A percentile compares a stretch with the other conserved stretches of the same genome.
Evolutionary conservation across 2,113 vertebrate genomes (phyloP).

Genomic region (Vidua chalybeata): DNA sequence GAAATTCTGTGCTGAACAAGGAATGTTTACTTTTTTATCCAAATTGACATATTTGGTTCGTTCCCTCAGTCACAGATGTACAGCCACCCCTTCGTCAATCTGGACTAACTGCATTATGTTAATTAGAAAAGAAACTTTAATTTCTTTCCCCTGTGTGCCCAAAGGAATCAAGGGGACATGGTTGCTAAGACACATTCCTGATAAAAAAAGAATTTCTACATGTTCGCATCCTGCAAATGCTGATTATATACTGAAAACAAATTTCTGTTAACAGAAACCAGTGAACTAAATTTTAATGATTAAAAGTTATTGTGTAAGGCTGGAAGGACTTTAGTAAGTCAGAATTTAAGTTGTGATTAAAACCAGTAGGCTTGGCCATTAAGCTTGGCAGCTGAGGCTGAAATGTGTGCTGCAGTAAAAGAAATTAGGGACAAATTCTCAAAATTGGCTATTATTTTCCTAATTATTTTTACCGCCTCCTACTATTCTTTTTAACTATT

Average conservation of each 20-base stretch:
- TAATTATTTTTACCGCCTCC: slow-evolving; percentile 15
- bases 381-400: not conserved
- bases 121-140: slow-evolving; percentile 60
- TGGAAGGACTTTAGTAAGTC: slow-evolving; percentile 14
- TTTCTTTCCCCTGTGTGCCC: slow-evolving; percentile 5
- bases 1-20: slow-evolving; percentile 24
- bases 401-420: not conserved
- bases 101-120: slow-evolving; percentile 28
- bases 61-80: slow-evolving; percentile 52
- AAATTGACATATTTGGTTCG: slow-evolving; percentile 59
- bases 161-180: not conserved
- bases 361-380: not conserved
- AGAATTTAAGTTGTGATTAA: slow-evolving; percentile 37
- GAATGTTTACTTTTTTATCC: slow-evolving; percentile 48
- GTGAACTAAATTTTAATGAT: slow-evolving; percentile 6
- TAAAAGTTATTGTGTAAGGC: not conserved
- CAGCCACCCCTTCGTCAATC: slow-evolving; percentile 11
- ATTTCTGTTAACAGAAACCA: not conserved
- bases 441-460: not conserved
- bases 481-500: not conserved
- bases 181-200: slow-evolving; percentile 30
- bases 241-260: not conserved
- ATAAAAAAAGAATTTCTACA: not conserved
- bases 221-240: not conserved
- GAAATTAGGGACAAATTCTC: not conserved